Conservation (phyloP, 1,140 invertebrate species). For the Pseudomyrmex pallidus region DNA sequence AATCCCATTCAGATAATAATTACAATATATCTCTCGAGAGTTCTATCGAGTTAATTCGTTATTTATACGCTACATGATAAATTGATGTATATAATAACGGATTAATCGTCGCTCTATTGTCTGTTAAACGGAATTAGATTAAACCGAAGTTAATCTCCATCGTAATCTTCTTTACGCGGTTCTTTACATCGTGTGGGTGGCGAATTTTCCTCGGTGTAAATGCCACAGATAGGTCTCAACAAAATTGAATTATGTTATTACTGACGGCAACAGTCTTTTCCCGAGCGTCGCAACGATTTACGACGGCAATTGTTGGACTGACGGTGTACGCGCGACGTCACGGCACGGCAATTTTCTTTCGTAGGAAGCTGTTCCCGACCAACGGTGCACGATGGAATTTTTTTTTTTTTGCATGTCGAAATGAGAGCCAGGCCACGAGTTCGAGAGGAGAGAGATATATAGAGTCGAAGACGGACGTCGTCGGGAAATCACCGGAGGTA, state of each 20-base stretch:
- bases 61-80: too few relatives aligned
- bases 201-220: too few relatives aligned
- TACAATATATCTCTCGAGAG: too few relatives aligned
- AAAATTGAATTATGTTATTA: conserved; percentile 32
- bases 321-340: not conserved
- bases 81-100: too few relatives aligned
- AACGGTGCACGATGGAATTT: conserved; percentile 39
- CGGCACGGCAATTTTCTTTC: not conserved
- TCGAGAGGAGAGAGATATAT: conserved; percentile 10
- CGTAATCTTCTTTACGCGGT: too few relatives aligned
- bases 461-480: conserved; percentile 59
- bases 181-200: not conserved
- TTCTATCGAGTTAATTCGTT: too few relatives aligned
- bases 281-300: not conserved
- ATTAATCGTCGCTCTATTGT: too few relatives aligned
- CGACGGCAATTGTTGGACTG: not conserved
- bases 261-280: not conserved
- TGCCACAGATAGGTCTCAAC: not conserved
- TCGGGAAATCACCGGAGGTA: conserved; percentile 73
- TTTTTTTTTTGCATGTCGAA: conserved; percentile 34
- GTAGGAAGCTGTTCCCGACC: not conserved
- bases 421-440: conserved; percentile 31
- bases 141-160: too few relatives aligned
- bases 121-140: too few relatives aligned
- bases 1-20: too few relatives aligned